phyloP scores from a whole-genome alignment of 2,888 invertebrate genomes.

The Chrysodeixis includens region DNA sequence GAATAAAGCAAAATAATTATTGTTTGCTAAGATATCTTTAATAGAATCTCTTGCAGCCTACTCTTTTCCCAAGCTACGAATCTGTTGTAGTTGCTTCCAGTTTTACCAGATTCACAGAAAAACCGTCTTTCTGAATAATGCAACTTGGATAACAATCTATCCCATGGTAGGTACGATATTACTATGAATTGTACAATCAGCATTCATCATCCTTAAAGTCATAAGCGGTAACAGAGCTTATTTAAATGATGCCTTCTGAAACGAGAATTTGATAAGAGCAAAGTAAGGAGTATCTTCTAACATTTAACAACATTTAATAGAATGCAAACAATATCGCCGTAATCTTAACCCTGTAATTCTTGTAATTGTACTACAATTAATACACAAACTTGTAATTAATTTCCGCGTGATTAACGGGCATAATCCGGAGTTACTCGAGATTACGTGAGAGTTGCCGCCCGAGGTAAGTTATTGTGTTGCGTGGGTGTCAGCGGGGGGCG shows the following conservation, averaged over 20 bases:
- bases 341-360: conserved; percentile 78
- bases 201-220: no score
- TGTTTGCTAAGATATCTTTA: no score
- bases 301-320: conserved; percentile 29
- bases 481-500: conserved; percentile 71
- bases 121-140: no score
- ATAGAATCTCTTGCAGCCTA: no score
- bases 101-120: no score
- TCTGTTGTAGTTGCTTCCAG: no score
- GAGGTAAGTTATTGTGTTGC: conserved; percentile 86
- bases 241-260: background rate
- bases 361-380: conserved; percentile 88
- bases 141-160: no score
- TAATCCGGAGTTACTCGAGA: conserved; percentile 88
- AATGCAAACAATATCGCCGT: conserved; percentile 49
- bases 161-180: no score
- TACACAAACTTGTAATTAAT: conserved; percentile 89
- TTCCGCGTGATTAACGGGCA: conserved; percentile 88
- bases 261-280: background rate
- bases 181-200: no score
- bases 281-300: conserved; percentile 14
- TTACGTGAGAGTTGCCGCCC: conserved; percentile 84
- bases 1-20: no score
- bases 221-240: no score
- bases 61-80: no score